Conservation (phyloP, 2,113 vertebrate genomes). For the Cavia aperea region DNA sequence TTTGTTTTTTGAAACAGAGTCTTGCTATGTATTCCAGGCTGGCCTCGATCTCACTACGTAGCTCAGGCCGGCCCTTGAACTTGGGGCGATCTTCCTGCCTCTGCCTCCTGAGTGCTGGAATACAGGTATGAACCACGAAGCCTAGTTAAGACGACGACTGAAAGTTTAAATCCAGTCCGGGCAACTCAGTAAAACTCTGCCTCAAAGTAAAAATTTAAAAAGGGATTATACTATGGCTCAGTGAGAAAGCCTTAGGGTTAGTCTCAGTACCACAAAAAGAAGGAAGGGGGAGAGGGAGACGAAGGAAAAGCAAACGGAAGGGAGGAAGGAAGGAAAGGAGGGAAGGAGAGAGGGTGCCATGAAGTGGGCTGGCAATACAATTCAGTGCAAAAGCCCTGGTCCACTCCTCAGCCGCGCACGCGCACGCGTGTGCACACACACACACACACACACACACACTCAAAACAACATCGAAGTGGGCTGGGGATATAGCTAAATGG, state of each 20-base stretch:
- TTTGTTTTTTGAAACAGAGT: neutral
- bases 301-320: no score
- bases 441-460: neutral
- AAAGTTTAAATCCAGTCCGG: neutral
- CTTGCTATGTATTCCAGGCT: neutral
- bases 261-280: neutral
- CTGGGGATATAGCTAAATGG: neutral
- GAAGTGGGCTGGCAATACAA: neutral
- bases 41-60: neutral
- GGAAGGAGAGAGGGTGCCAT: neutral
- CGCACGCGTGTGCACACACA: no score
- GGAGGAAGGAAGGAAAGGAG: neutral
- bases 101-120: neutral
- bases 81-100: neutral
- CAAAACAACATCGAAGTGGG: neutral
- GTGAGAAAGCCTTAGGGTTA: neutral
- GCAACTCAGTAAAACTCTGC: neutral
- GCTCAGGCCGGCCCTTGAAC: neutral
- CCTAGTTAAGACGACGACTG: neutral
- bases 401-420: neutral
- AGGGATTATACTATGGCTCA: neutral
- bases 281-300: neutral
- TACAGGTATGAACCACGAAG: neutral
- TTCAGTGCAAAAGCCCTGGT: neutral
- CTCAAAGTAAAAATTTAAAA: neutral